phyloP scores from a whole-genome alignment of 2,888 invertebrate species.

The Drosophila siamana region DNA sequence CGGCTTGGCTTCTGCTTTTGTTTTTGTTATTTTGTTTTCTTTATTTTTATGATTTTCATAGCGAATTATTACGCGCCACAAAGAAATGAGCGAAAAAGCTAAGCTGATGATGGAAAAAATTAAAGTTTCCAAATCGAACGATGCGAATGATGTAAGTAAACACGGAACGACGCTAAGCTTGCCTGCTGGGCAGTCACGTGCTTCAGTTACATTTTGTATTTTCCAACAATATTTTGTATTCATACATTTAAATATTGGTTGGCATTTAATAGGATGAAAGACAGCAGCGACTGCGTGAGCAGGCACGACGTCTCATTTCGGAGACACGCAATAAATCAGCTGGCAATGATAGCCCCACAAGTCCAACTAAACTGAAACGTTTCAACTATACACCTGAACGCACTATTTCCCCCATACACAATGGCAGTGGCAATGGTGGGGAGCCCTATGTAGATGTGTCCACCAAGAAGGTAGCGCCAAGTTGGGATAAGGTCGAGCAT shows the following conservation, averaged over 20 bases:
- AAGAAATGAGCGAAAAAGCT: constrained; percentile 86
- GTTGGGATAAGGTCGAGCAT: constrained; percentile 70
- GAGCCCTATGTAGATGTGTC: constrained; percentile 74
- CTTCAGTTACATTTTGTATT: background rate
- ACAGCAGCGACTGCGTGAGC: constrained; percentile 93
- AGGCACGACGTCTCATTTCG: constrained; percentile 95
- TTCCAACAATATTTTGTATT: background rate
- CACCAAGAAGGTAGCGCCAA: constrained; percentile 83
- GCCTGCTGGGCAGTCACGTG: constrained; percentile 15
- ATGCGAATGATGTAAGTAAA: constrained; percentile 84
- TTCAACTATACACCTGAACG: constrained; percentile 84
- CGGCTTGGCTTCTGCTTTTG: constrained; percentile 55
- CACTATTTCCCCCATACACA: constrained; percentile 85
- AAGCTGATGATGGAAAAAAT: constrained; percentile 85
- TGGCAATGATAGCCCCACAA: constrained; percentile 76
- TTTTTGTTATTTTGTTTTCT: constrained; percentile 57
- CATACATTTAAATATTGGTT: background rate
- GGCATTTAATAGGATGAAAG: constrained; percentile 89
- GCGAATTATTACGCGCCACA: constrained; percentile 85
- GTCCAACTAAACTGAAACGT: constrained; percentile 84
- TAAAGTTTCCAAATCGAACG: constrained; percentile 79
- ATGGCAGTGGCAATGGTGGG: constrained; percentile 69
- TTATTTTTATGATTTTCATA: constrained; percentile 73
- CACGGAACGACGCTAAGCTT: constrained; percentile 1
- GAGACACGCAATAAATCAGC: constrained; percentile 89